phyloP scores from a whole-genome alignment of 2,113 vertebrate species.

The Anas platyrhynchos region DNA sequence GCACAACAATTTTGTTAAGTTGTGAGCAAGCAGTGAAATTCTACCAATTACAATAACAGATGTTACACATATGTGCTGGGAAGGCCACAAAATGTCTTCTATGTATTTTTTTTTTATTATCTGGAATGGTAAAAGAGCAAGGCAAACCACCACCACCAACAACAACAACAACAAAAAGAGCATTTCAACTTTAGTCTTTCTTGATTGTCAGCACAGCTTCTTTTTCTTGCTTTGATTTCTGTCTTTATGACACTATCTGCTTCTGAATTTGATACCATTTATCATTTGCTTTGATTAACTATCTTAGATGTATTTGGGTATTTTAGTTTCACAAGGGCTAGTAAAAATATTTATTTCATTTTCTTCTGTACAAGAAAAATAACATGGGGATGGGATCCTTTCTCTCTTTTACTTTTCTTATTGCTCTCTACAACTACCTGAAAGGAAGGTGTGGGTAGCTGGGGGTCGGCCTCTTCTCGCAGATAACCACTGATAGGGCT shows the following conservation, averaged over 20 bases:
- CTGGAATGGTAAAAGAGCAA: background rate
- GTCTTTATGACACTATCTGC: background rate
- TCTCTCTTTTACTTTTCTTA: background rate
- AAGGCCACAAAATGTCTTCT: accelerated
- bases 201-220: background rate
- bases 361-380: background rate
- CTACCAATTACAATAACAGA: background rate
- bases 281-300: background rate
- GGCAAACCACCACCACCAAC: background rate
- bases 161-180: background rate
- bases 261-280: background rate
- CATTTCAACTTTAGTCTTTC: background rate
- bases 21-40: background rate
- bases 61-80: background rate
- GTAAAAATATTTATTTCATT: background rate
- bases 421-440: too few species aligned
- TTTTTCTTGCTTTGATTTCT: background rate
- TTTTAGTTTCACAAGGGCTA: background rate
- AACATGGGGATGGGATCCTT: background rate
- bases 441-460: too few species aligned
- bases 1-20: background rate
- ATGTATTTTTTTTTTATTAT: background rate
- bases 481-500: too few species aligned
- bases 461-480: too few species aligned
- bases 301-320: background rate